phyloP scores from a whole-genome alignment of 23 tunicate genomes.

The Styela plicata region DNA sequence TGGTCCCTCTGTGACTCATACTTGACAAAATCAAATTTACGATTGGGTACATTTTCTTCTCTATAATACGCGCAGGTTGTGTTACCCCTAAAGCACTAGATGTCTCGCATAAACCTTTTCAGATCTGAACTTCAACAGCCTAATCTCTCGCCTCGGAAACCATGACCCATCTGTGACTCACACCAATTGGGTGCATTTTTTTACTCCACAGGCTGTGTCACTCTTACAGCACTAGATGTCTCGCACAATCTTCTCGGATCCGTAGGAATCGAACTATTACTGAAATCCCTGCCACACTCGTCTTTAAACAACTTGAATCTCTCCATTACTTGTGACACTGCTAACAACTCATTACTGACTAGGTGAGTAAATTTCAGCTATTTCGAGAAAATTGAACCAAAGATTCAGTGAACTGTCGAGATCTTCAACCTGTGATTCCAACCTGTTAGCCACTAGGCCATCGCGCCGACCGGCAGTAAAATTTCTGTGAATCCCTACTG shows the following conservation, averaged over 20 bases:
- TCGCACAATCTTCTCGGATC: slow-evolving; percentile 23
- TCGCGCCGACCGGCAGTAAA: too few species aligned
- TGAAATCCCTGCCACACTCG: background rate
- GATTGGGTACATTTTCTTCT: too few species aligned
- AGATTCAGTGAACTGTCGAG: background rate
- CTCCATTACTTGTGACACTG: background rate
- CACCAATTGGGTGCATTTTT: too few species aligned
- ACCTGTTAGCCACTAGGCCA: background rate
- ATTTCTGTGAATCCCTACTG: too few species aligned
- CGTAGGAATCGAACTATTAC: slow-evolving; percentile 9
- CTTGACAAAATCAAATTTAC: too few species aligned
- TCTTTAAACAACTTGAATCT: background rate
- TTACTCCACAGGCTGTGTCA: background rate
- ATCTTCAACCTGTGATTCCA: background rate
- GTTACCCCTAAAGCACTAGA: too few species aligned
- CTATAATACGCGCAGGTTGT: too few species aligned
- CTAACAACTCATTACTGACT: slow-evolving; percentile 4
- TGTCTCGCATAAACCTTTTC: too few species aligned
- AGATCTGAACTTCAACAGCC: too few species aligned
- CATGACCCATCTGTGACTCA: too few species aligned
- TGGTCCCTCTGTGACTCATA: too few species aligned
- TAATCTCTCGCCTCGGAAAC: too few species aligned
- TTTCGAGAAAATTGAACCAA: background rate
- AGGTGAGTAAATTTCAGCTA: slow-evolving; percentile 22
- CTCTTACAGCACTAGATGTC: slow-evolving; percentile 9